A percentile compares a stretch with the other conserved stretches of the same genome.
These are phyloP conservation scores for Osmerus mordax DNA, from an alignment of 2,113 vertebrate genomes.

Conservation along the genomic window DNA sequence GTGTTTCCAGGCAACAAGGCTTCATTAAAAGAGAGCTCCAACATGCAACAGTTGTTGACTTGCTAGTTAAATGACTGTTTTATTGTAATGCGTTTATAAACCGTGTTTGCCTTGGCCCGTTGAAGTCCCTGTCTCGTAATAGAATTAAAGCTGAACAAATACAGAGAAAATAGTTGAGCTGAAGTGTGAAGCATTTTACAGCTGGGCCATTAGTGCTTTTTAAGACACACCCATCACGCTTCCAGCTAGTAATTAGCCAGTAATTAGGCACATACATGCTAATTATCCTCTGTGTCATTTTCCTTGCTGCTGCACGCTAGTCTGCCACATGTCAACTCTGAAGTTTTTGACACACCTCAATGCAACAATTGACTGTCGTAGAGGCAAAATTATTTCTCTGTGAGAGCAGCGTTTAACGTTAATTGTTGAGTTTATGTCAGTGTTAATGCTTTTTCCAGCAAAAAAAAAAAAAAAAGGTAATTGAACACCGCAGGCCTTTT, in stretches of 20 bases:
- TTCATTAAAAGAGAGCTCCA: background rate
- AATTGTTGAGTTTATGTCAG: background rate
- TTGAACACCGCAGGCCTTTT: no score
- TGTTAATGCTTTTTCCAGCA: background rate
- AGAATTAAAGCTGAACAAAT: constrained; percentile 16
- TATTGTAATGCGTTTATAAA: constrained; percentile 10
- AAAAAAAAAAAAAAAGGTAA: no score
- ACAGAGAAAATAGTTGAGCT: background rate
- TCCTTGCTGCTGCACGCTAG: background rate
- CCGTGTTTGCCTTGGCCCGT: constrained; percentile 7
- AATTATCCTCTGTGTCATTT: constrained; percentile 7
- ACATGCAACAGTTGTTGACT: constrained; percentile 6
- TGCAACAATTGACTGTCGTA: no score
- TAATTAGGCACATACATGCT: constrained; percentile 12
- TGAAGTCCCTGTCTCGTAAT: constrained; percentile 11
- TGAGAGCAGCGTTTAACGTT: background rate
- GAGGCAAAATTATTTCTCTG: background rate
- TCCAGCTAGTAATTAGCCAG: constrained; percentile 15
- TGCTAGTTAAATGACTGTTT: constrained; percentile 1
- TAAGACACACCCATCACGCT: constrained; percentile 12
- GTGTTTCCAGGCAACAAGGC: background rate
- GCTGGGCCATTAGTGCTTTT: constrained; percentile 10
- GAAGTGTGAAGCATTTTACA: constrained; percentile 12
- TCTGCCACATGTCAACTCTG: background rate
- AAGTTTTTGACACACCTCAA: no score